Conservation (phyloP, 23 tunicate species). For the Styela plicata region DNA sequence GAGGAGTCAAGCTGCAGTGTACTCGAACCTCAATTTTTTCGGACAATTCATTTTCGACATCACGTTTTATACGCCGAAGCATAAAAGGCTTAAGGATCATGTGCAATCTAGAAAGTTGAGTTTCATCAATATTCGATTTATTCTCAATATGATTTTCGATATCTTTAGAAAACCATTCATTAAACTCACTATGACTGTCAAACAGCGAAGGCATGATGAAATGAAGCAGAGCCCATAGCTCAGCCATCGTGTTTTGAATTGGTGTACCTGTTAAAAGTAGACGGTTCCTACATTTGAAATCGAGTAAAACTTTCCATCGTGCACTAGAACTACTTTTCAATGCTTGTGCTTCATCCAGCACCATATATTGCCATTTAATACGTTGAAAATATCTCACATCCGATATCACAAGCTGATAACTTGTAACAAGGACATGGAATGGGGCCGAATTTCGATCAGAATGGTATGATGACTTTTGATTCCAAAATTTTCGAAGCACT, state of each 20-base stretch:
- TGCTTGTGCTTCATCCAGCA: constrained; percentile 87
- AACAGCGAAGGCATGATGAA: constrained; percentile 87
- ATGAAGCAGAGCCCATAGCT: constrained; percentile 82
- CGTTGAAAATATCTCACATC: constrained; percentile 79
- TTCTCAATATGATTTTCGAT: constrained; percentile 76
- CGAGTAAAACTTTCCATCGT: constrained; percentile 68
- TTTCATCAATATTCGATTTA: constrained; percentile 56
- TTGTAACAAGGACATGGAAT: constrained; percentile 69
- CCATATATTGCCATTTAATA: constrained; percentile 78
- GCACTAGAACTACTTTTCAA: constrained; percentile 68
- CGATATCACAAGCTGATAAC: constrained; percentile 74
- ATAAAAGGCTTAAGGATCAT: constrained; percentile 76
- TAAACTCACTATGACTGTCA: constrained; percentile 76
- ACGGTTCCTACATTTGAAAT: constrained; percentile 72
- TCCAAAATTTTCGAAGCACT: constrained; percentile 73
- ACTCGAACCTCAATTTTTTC: constrained; percentile 74
- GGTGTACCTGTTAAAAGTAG: constrained; percentile 79
- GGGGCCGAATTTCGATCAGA: constrained; percentile 40
- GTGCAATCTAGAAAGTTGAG: constrained; percentile 70
- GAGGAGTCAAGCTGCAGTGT: constrained; percentile 60
- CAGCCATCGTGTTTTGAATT: constrained; percentile 86
- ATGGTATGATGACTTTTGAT: constrained; percentile 33
- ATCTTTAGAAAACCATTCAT: constrained; percentile 89
- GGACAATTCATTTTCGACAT: constrained; percentile 80
- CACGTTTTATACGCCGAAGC: constrained; percentile 64